These are phyloP conservation scores for Eupithecia abbreviata DNA, from an alignment of 2,888 invertebrate genomes.

Conservation along the genomic window DNA sequence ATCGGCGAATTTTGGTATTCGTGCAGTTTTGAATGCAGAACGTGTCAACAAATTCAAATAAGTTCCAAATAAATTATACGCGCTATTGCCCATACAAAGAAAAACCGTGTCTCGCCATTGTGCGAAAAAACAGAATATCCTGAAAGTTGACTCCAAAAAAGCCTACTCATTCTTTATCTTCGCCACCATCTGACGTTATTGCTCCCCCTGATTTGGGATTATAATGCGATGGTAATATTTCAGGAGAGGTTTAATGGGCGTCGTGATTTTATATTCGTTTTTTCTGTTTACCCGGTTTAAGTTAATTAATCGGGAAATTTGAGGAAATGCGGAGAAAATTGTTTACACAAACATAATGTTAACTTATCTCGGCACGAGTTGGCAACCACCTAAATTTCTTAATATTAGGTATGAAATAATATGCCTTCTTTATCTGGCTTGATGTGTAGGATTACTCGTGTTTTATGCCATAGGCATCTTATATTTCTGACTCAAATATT, in stretches of 20 bases:
- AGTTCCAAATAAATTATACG: background rate
- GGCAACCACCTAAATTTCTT: background rate
- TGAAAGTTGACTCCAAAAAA: conserved; percentile 1
- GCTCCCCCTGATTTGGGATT: conserved; percentile 23
- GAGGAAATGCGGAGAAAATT: background rate
- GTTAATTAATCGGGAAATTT: conserved; percentile 7
- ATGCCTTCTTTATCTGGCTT: background rate
- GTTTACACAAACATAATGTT: background rate
- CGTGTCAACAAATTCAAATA: background rate
- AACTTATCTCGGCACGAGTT: background rate
- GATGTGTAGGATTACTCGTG: background rate
- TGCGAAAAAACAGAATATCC: background rate
- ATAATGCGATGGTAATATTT: conserved; percentile 30
- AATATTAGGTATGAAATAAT: background rate
- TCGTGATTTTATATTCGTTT: conserved; percentile 10
- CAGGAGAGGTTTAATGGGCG: conserved; percentile 11
- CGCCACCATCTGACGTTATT: conserved; percentile 16
- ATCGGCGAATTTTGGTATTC: background rate
- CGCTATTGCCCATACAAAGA: background rate
- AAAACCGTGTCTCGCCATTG: background rate
- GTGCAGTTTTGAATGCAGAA: background rate
- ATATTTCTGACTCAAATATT: too few species aligned
- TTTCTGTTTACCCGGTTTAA: conserved; percentile 12
- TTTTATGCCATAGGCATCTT: too few species aligned
- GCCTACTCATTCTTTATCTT: conserved; percentile 7